These are phyloP conservation scores for Ctenicera cuprea DNA, from an alignment of 2,888 invertebrate genomes.

Conservation along the genomic window DNA sequence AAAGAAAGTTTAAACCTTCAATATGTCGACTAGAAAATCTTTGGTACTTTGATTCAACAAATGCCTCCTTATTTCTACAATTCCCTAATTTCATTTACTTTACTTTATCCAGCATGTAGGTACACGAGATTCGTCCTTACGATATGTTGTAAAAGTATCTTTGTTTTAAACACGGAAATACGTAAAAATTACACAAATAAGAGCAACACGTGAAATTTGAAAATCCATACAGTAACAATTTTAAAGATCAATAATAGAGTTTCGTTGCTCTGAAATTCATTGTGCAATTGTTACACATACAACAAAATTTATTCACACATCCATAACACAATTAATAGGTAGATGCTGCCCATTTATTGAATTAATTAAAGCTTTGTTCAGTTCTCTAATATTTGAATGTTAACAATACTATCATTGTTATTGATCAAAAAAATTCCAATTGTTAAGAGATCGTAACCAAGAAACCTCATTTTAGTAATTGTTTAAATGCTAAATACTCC, in stretches of 20 bases:
- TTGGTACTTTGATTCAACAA: too few species aligned
- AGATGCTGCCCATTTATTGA: neutral
- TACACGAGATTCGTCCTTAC: conserved; percentile 1
- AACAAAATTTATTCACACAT: conserved; percentile 1
- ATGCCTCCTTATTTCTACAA: neutral
- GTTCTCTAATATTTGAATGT: conserved; percentile 14
- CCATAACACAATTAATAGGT: neutral
- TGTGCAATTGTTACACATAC: conserved; percentile 49
- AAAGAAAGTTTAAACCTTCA: too few species aligned
- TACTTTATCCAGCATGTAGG: neutral
- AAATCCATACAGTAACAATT: conserved; percentile 34
- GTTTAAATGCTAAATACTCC: too few species aligned
- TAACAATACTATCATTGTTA: neutral
- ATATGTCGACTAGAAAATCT: too few species aligned
- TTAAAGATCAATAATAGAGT: conserved; percentile 45
- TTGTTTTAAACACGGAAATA: neutral
- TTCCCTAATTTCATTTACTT: conserved; percentile 12
- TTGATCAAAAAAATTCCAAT: neutral
- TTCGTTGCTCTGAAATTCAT: conserved; percentile 59
- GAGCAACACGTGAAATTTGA: conserved; percentile 40
- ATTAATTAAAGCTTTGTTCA: conserved; percentile 38
- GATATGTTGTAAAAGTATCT: conserved; percentile 22
- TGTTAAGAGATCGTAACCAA: too few species aligned
- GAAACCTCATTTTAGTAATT: too few species aligned
- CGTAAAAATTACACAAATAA: conserved; percentile 40